Evolutionary conservation across 2,888 invertebrate genomes (phyloP), one percentile per base, ranked within the genome.

Genomic region (Trachelus stipa): DNA sequence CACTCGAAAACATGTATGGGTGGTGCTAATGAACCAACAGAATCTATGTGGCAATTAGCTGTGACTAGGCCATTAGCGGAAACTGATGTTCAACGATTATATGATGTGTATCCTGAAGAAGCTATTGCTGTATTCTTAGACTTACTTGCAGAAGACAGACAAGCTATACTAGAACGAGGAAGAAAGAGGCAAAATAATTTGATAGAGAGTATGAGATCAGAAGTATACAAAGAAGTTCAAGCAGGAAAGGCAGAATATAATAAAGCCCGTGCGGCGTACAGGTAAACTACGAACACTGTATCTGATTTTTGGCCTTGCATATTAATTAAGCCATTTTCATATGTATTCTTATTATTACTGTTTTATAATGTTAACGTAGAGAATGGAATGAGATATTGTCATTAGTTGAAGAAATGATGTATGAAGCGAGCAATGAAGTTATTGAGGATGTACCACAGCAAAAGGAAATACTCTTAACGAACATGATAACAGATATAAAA

Each of bases 1-100:
- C 74, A 69, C 11, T 78, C 78, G 40, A 79, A 78, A 15, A 77
- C 75, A n/a, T 83, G 85, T 31, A 80, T 78, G 76, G 81, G 80
- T 69, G 77, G 73, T 31, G 73, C 78, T 12, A 82, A 84, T 33
- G 81, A 79, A 68, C 79, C 81, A 31, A 79, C 84, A 11, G 83
- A 85, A 69, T 82, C 81, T 2, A 85, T 85, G 84, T 85, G 85
- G 85, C 79, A 85, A 81, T 81, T 85, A 77, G 83, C 84, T 9
- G 82, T 85, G 3, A 85, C 84, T 40, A 80, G 80, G 76, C 84
- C 85, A 12, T 80, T 85, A 33, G 74, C 75, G 6, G 83, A 85
- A 30, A 30, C 56, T 12, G 83, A 81, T 34, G 77, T 85, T 75
- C 75, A 74, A n/a, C 81, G 40, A 79, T 74, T 85, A 33, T 79